Evolutionary conservation across 2,888 invertebrate genomes (phyloP).

Genomic region (Eugnorisma glareosa): DNA sequence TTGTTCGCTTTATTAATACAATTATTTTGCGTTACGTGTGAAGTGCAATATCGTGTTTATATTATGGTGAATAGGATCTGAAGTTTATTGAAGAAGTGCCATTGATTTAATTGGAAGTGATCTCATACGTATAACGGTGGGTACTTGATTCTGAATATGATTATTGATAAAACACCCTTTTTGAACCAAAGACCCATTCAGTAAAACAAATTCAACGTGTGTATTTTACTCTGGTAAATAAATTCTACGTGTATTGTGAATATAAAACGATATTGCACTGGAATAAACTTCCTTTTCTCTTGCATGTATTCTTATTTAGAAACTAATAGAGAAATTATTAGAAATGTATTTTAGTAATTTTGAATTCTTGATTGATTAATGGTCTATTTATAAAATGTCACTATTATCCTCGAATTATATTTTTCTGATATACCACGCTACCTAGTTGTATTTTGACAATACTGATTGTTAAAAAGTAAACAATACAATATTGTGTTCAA

Average conservation of each 20-base stretch:
- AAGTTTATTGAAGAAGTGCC: slow-evolving; percentile 26
- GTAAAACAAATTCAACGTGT: not conserved
- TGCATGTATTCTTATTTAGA: slow-evolving; percentile 23
- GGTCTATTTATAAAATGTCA: not conserved
- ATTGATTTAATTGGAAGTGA: slow-evolving; percentile 37
- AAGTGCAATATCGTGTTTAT: slow-evolving; percentile 54
- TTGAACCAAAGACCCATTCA: not conserved
- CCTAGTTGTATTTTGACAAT: slow-evolving; percentile 22
- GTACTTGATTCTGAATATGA: slow-evolving; percentile 8
- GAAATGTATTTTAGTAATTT: not conserved
- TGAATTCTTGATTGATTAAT: not conserved
- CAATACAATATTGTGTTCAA: slow-evolving; percentile 22
- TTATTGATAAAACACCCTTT: not conserved
- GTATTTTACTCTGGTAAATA: not conserved
- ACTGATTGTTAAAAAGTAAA: slow-evolving; percentile 7
- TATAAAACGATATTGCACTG: slow-evolving; percentile 41
- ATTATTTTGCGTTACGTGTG: slow-evolving; percentile 27
- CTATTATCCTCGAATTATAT: not conserved
- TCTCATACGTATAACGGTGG: slow-evolving; percentile 42
- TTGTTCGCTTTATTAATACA: slow-evolving; percentile 31
- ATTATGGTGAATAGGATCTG: slow-evolving; percentile 5
- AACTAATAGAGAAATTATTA: not conserved
- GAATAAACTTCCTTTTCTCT: not conserved
- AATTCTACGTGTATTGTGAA: not conserved
- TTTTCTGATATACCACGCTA: not conserved